These are phyloP conservation scores for Cossypha heuglini DNA, from an alignment of 2,797 vertebrate species.

Conservation along the genomic window DNA sequence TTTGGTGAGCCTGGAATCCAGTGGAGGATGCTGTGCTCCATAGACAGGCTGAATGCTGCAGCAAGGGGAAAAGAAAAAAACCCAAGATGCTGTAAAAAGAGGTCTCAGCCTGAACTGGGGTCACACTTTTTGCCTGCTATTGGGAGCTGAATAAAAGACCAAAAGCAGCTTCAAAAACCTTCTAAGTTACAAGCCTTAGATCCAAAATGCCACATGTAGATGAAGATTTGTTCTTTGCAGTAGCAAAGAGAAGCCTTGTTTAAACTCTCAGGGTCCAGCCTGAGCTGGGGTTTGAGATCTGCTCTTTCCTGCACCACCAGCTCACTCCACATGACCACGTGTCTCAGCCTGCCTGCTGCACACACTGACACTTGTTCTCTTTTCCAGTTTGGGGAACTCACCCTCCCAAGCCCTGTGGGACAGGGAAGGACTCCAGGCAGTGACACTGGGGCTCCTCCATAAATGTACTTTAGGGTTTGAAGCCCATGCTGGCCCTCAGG, in stretches of 20 bases:
- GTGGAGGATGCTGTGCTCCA: slow-evolving; percentile 95
- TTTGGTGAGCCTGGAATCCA: slow-evolving; percentile 88
- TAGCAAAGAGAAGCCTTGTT: not conserved
- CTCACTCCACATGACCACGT: accelerated
- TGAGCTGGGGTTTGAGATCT: not conserved
- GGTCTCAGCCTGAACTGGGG: not conserved
- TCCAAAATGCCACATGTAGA: not conserved
- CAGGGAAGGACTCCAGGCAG: not conserved
- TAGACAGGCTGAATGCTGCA: slow-evolving; percentile 93
- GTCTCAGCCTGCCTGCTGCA: not conserved
- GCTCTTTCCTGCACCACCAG: not conserved
- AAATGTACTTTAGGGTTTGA: not conserved
- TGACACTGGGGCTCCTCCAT: not conserved
- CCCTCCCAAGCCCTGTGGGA: not conserved
- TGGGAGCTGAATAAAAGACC: not conserved
- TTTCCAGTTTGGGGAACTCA: not conserved
- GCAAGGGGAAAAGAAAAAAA: not conserved
- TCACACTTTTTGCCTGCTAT: not conserved
- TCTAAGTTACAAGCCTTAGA: not conserved
- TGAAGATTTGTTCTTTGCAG: not conserved
- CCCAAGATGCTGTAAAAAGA: not conserved
- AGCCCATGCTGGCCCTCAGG: not conserved
- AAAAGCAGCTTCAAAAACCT: not conserved
- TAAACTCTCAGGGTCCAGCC: not conserved
- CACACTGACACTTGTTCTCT: accelerated